Percentiles rank a stretch among this genome's conserved stretches.
phyloP scores from a whole-genome alignment of 2,888 invertebrate genomes.

The Hesperia comma region DNA sequence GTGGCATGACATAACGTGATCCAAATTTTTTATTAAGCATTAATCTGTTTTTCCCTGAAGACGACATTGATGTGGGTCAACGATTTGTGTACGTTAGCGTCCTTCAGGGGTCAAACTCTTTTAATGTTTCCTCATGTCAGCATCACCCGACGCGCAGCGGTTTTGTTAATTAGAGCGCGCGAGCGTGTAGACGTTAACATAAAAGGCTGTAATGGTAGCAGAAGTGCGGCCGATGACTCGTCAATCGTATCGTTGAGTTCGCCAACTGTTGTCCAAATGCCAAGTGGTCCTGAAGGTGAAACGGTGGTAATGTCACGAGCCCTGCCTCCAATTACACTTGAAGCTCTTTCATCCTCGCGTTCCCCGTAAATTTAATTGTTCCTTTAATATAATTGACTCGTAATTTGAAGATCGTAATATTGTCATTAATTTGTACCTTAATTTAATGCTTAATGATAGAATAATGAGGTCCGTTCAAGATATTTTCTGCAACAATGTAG shows the following conservation, averaged over 20 bases:
- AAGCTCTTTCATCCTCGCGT: neutral
- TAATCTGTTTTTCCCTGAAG: neutral
- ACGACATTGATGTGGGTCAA: neutral
- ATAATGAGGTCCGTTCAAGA: slow-evolving; percentile 2
- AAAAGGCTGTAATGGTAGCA: neutral
- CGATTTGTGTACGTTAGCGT: neutral
- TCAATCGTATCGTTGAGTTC: neutral
- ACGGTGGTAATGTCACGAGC: neutral
- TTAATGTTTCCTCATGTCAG: neutral
- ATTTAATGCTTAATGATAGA: neutral
- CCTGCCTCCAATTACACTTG: neutral
- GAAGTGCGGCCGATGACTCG: neutral
- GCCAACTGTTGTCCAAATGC: neutral
- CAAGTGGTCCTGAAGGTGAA: neutral
- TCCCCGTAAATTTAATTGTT: slow-evolving; percentile 18
- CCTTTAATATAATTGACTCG: slow-evolving; percentile 7
- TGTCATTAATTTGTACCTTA: slow-evolving; percentile 17
- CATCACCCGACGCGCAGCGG: too few species aligned
- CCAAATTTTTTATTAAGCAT: neutral
- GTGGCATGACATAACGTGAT: neutral
- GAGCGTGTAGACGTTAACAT: neutral
- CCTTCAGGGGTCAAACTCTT: slow-evolving; percentile 1
- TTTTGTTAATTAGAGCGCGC: neutral
- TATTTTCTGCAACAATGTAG: neutral
- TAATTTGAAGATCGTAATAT: slow-evolving; percentile 16